Evolutionary conservation across 2,888 invertebrate species (phyloP).

Genomic region (Drosophila hawaiiensis): DNA sequence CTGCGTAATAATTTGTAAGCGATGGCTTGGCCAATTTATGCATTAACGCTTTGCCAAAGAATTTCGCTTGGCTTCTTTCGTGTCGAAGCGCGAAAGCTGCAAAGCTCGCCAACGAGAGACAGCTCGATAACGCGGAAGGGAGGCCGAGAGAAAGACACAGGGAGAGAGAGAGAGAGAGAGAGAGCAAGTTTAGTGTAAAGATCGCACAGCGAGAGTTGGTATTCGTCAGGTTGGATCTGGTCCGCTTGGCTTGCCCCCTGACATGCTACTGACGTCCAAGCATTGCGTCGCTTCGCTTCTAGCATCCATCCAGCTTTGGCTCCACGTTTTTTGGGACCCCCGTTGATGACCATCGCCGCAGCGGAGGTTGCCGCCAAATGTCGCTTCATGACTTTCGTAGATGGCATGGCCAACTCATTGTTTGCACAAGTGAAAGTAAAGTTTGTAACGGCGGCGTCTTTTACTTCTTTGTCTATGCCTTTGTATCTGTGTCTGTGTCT

Average conservation of each 20-base stretch:
- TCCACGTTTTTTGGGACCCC: conserved; percentile 10
- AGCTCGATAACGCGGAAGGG: background rate
- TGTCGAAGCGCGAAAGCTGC: conserved; percentile 20
- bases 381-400: conserved; percentile 14
- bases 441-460: conserved; percentile 55
- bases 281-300: conserved; percentile 11
- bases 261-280: conserved; percentile 71
- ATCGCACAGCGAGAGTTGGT: conserved; percentile 24
- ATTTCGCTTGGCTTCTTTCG: background rate
- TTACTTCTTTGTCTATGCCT: conserved; percentile 13
- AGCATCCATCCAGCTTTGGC: conserved; percentile 15
- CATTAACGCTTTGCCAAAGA: background rate
- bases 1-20: background rate
- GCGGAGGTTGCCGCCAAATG: conserved; percentile 37
- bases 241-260: conserved; percentile 74
- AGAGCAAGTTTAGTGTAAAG: background rate
- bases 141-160: background rate
- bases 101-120: background rate
- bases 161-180: background rate
- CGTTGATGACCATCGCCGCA: conserved; percentile 42
- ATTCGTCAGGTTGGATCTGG: conserved; percentile 49
- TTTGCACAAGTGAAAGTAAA: conserved; percentile 79
- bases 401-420: conserved; percentile 33
- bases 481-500: conserved; percentile 25
- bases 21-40: background rate